Conservation (phyloP, 2,113 vertebrate genomes). For the Nansenia antarctica region DNA sequence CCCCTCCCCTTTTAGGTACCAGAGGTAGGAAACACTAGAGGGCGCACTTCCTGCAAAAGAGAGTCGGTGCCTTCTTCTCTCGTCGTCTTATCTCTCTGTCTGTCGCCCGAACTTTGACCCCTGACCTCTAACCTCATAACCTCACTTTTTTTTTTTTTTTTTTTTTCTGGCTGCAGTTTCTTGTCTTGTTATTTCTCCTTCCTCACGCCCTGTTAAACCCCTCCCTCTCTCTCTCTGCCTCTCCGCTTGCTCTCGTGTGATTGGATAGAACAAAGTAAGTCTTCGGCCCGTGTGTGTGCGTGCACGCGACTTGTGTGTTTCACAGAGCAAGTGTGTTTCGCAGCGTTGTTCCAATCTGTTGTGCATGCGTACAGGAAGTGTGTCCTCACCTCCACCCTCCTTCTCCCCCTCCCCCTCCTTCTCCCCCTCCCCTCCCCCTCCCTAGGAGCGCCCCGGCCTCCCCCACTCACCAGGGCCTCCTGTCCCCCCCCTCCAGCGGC, state of each 20-base stretch:
- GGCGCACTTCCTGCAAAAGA: too few relatives aligned
- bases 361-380: not conserved
- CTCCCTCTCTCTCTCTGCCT: constrained; percentile 51
- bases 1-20: too few relatives aligned
- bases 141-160: not conserved
- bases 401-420: not conserved
- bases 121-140: not conserved
- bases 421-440: not conserved
- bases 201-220: constrained; percentile 24
- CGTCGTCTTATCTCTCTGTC: not conserved
- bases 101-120: not conserved
- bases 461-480: constrained; percentile 93
- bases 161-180: constrained; percentile 20
- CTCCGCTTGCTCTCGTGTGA: constrained; percentile 54
- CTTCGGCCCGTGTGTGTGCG: constrained; percentile 11
- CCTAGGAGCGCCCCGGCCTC: constrained; percentile 94
- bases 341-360: not conserved
- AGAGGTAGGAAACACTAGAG: too few relatives aligned
- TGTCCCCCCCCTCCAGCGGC: constrained; percentile 91
- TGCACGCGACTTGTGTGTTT: not conserved
- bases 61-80: too few relatives aligned
- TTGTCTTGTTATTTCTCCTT: not conserved
- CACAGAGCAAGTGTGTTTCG: not conserved
- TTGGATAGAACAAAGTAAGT: constrained; percentile 79
- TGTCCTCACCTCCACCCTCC: not conserved